Base-by-base conservation (phyloP, 2,888 invertebrate genomes). In the Dusona sp. region DNA sequence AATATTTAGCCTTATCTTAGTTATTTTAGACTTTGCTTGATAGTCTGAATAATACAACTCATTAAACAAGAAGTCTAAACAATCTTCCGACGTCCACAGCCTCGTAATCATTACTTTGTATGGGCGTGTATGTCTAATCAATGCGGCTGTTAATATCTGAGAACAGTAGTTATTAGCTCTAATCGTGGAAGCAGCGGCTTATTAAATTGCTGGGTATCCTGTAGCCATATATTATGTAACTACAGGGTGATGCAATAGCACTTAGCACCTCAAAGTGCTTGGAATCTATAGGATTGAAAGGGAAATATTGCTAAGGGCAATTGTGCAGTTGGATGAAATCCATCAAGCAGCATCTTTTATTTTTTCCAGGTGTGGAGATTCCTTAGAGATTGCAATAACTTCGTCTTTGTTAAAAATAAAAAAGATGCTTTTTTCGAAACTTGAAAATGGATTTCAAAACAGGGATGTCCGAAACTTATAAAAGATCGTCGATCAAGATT, bases 111-210 rank as follows among this genome's bases (percentile, higher is more conserved):
- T 61, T 22, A 61, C 25, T 29, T 4, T 13, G 25, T 61, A 54
- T 29, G 25, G 13, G 29, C 22, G 6, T 61, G 25, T 25, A 61
- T 29, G 61, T 61, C 61, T 29, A 61, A 57, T 57, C 57, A 57
- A 57, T 45, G 25, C 61, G 22, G 48, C 61, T 48, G 65, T 38
- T 77, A 38, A 57, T 78, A 78, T 78, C 78, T 25, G 67, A 51
- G 67, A 78, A 36, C 29, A 67, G n/a, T 64, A 61, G 64, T 77
- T 36, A 72, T 83, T 72, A 77, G 61, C 29, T 83, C 48, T 77
- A 70, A 83, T 83, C 70, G 72, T 83, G 72, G 70, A n/a, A 36
- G 83, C 72, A 48, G 51, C 29, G 29, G 72, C 78, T 79, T 72
- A 78, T 78, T 83, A 51, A 78, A 83, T 83, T 48, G 51, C 78